Base-by-base conservation (phyloP, 2,113 vertebrate species). In the Hypanus sabinus region DNA sequence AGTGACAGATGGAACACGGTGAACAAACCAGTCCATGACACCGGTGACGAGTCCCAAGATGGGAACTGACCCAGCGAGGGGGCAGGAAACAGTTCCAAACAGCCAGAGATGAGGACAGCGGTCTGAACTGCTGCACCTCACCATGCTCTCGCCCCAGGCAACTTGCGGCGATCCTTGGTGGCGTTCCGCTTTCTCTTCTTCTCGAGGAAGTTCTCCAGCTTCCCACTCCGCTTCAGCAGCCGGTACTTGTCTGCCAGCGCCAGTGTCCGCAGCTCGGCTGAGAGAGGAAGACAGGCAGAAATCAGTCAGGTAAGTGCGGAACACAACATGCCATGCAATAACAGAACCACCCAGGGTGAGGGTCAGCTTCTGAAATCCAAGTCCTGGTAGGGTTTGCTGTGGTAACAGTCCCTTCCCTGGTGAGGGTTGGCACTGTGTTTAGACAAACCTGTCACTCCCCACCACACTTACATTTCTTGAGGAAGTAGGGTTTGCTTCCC, bases 171-270 rank as follows among this genome's bases (percentile, higher is more conserved):
- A 95, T 99, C 99, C 94, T 99, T 99, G 33, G 95, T 96, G 1
- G 98, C 98, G 55, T 99, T 99, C 93, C 98, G 97, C 95, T 98
- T 99, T 94, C 99, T 97, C 96, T 99, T 99, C 96, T 98, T 98
- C 95, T 94, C 98, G 94, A 99, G 95, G 96, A 99, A 99, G 94
- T 96, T 98, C 83, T 99, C 98, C 95, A 99, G 96, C 95, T 99
- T 99, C 68, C 98, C 98, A 70, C 97, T 98, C 95, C 96, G 98
- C 96, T 98, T 99, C 95, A 99, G 96, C 94, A 98, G 96, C 70
- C 96, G 94, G 94, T 97, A 99, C 94, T 98, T 99, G 16, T 98
- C 98, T 0, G 98, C 98, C 55, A 99, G 96, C 91, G 97, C 97
- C 96, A 98, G 87, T 94, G 98, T 98, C 95, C 96, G 96, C 95